These are phyloP conservation scores for Limnephilus auricula DNA, from an alignment of 2,888 invertebrate genomes.

Conservation along the genomic window DNA sequence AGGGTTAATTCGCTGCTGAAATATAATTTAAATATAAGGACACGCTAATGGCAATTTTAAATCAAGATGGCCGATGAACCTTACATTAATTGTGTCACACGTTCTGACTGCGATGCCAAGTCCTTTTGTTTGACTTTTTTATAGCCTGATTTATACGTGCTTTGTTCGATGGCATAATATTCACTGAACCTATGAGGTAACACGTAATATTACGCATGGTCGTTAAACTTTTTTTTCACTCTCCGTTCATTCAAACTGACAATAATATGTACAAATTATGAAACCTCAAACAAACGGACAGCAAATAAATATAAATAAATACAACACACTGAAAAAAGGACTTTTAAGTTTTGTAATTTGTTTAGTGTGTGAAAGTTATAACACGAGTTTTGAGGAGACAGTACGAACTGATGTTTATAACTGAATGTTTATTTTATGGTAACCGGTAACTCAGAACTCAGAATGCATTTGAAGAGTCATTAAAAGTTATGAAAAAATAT, in stretches of 20 bases:
- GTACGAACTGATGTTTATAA: no score
- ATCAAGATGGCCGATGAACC: constrained; percentile 28
- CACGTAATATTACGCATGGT: background rate
- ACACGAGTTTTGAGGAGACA: no score
- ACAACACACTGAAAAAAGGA: background rate
- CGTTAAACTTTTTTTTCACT: background rate
- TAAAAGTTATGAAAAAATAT: no score
- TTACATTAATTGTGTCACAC: constrained; percentile 25
- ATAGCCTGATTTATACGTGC: constrained; percentile 29
- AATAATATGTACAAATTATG: background rate
- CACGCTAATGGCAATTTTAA: background rate
- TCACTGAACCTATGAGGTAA: background rate
- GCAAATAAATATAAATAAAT: background rate
- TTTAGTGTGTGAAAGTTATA: no score
- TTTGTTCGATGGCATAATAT: constrained; percentile 7
- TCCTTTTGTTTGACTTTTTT: constrained; percentile 44
- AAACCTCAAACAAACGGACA: background rate
- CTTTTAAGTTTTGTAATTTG: no score
- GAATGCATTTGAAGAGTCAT: no score
- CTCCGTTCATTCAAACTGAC: background rate
- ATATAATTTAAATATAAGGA: background rate
- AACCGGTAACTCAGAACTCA: no score
- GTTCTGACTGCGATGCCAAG: constrained; percentile 10
- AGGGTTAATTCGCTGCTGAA: background rate
- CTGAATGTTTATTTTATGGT: no score